phyloP scores from a whole-genome alignment of 2,888 invertebrate species.

The Amiota mariae region DNA sequence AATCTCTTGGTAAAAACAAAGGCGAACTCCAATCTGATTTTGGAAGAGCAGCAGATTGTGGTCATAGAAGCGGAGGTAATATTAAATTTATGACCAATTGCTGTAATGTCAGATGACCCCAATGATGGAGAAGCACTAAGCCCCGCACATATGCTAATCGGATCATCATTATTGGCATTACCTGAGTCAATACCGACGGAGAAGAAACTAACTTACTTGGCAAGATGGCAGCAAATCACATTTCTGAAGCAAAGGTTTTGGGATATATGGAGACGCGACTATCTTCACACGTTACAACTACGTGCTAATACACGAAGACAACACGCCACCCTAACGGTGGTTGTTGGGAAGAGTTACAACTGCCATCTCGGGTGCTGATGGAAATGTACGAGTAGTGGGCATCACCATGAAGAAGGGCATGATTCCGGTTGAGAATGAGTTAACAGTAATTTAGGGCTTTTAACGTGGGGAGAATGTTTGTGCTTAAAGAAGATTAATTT shows the following conservation, averaged over 20 bases:
- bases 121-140: background rate
- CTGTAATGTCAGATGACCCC: background rate
- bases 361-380: slow-evolving; percentile 28
- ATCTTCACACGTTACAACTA: too few species aligned
- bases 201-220: background rate
- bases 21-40: background rate
- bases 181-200: background rate
- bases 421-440: background rate
- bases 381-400: slow-evolving; percentile 38
- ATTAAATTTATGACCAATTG: too few species aligned
- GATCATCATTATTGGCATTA: background rate
- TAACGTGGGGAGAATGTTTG: slow-evolving; percentile 27
- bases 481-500: too few species aligned
- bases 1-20: background rate
- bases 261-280: too few species aligned
- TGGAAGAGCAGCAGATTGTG: background rate
- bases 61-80: too few species aligned
- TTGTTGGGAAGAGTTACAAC: slow-evolving; percentile 23
- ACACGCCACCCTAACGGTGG: slow-evolving; percentile 42
- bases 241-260: too few species aligned
- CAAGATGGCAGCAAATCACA: background rate
- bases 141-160: background rate
- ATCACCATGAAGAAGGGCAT: slow-evolving; percentile 34
- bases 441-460: slow-evolving; percentile 4
- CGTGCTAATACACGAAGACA: slow-evolving; percentile 43